Evolutionary conservation across 2,113 vertebrate genomes (phyloP), one percentile per base, ranked within the genome.

Genomic region (Caranx melampygus): DNA sequence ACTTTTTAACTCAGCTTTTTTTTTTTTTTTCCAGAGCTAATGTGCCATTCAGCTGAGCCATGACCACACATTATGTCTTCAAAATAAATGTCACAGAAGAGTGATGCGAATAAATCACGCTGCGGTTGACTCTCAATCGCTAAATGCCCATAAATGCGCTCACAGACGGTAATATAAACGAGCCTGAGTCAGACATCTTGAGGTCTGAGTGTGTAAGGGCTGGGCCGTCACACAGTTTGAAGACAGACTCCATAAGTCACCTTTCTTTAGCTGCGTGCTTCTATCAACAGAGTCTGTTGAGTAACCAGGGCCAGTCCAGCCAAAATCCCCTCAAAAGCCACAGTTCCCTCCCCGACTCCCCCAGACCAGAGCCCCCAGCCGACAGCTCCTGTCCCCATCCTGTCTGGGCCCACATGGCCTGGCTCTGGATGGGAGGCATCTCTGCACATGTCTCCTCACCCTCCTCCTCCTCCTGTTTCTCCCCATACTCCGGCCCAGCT

Each of bases 341-440:
- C 80, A 81, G 34, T 78, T 67, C 63, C 68, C 72, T 68, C 63
- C 64, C 74, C 20, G 63, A 71, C 55, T 61, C 64, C 57, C 70
- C 72, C 82, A 40, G 54, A 63, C 66, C 21, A 3, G n/a, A 70
- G 44, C 76, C 84, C 80, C 77, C 37, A 79, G 63, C 78, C 83
- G 89, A 90, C 85, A 81, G 77, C 78, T 85, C 79, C 88, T 51
- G 69, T 88, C 83, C 82, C 87, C 78, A 72, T 87, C 75, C 84
- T 81, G 84, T 85, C 84, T 87, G 71, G 82, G 58, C 67, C 78
- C 84, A 75, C 75, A 79, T 79, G 64, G 55, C 76, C 82, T 76
- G 58, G 69, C 72, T 84, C 21, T 69, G 73, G 65, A 75, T 68
- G 62, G 78, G 81, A 88, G 75, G 86, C 76, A 80, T 91, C 86